Evolutionary conservation across 2,888 invertebrate genomes (phyloP), one percentile per base, ranked within the genome.

Genomic region (Athalia rosae): DNA sequence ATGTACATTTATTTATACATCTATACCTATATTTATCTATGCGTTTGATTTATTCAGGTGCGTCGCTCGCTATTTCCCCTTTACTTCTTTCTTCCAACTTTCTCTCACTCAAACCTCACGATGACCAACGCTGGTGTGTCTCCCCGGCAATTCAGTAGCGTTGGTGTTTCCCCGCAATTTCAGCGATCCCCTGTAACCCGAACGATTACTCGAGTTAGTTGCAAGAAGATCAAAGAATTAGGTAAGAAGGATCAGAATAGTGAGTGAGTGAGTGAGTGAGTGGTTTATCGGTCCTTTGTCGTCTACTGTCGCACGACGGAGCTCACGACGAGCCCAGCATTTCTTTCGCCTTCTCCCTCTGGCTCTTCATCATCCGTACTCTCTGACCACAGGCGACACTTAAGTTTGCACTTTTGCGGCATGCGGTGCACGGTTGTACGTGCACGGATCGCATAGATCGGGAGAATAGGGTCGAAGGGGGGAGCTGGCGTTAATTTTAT

Each of bases 81-180:
- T 2, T 28, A 28, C 28, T 47, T 69, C 62, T 67, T 76, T 47
- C n/a, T 61, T 50, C 47, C 53, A 73, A 47, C 64, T 41, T 63
- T 53, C 76, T 71, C 47, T n/a, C 56, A 45, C 63, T 66, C 74
- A 74, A 74, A 76, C 76, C 69, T 58, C 43, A 58, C 11, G 48
- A 76, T 61, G 59, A 13, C 61, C 59, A 76, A 43, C 47, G 53
- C 15, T 15, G 78, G 59, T 79, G 59, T 79, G 53, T 48, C 61
- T 64, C 28, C 76, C 79, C 59, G 78, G 56, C 79, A 28, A 28
- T 78, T 45, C 77, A 66, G 62, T 53, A 61, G 58, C 41, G 74
- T 69, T 48, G 64, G 28, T 43, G 28, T 43, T 48, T 45, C 43
- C 45, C 28, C 61, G 9, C 56, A 48, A 8, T 61, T 50, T 15